These are phyloP conservation scores for Varroa destructor DNA, from an alignment of 1,140 invertebrate species.

Conservation along the genomic window DNA sequence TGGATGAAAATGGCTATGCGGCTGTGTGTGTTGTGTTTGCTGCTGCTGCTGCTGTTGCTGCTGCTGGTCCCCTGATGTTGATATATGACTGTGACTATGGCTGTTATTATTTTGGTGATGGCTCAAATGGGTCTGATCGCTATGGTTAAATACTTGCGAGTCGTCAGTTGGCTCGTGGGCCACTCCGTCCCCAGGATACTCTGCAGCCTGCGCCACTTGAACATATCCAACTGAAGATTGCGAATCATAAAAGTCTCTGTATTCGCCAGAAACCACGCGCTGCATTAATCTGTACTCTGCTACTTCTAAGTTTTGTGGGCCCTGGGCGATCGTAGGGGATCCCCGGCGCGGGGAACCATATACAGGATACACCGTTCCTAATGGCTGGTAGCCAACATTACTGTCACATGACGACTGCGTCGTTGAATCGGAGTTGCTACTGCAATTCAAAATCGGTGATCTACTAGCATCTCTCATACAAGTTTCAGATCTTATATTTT, in stretches of 20 bases:
- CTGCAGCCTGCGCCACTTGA: background rate
- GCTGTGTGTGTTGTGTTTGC: too few relatives aligned
- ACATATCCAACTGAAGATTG: too few relatives aligned
- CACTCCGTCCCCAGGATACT: background rate
- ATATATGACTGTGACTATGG: too few relatives aligned
- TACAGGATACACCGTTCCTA: constrained; percentile 1
- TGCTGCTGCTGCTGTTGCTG: too few relatives aligned
- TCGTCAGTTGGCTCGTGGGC: constrained; percentile 6
- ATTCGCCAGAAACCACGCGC: background rate
- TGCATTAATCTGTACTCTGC: too few relatives aligned
- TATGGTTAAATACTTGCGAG: background rate
- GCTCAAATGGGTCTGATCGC: too few relatives aligned
- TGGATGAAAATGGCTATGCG: too few relatives aligned
- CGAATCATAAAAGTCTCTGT: constrained; percentile 8
- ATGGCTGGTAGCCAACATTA: background rate
- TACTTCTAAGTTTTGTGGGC: background rate
- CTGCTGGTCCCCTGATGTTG: too few relatives aligned
- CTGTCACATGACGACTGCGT: constrained; percentile 16
- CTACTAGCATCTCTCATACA: too few relatives aligned
- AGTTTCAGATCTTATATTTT: too few relatives aligned
- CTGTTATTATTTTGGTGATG: too few relatives aligned
- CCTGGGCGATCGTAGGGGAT: constrained; percentile 13
- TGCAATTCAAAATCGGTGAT: background rate
- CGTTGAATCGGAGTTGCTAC: constrained; percentile 17
- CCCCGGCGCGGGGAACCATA: constrained; percentile 10